Evolutionary conservation across 2,113 vertebrate species (phyloP).

Genomic region (Emydura subglobosa): DNA sequence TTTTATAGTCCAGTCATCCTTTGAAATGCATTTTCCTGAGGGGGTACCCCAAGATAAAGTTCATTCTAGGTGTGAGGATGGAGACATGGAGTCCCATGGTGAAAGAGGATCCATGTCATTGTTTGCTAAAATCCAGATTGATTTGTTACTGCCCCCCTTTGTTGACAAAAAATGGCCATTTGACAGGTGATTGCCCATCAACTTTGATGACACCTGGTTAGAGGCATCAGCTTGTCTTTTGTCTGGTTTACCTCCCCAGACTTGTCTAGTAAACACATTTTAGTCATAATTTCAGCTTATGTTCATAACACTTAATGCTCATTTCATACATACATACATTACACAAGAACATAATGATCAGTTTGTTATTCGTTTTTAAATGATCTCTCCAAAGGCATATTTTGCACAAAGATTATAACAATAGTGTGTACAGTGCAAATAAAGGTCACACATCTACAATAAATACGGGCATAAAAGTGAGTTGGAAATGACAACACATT

Average conservation of each 20-base stretch:
- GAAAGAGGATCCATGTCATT: background rate
- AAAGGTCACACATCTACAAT: constrained; percentile 46
- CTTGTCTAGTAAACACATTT: background rate
- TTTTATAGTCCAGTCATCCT: background rate
- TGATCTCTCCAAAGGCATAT: background rate
- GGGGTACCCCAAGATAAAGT: background rate
- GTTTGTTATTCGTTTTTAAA: background rate
- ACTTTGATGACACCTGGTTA: background rate
- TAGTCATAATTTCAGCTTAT: background rate
- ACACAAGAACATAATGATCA: background rate
- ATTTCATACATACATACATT: background rate
- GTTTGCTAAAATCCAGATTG: background rate
- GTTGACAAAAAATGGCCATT: background rate
- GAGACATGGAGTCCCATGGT: background rate
- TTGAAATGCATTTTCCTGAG: background rate
- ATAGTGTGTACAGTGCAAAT: background rate
- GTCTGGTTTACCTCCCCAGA: background rate
- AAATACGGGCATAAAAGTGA: constrained; percentile 61
- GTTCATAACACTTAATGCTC: background rate
- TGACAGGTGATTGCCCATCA: background rate
- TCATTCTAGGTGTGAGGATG: background rate
- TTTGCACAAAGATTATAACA: background rate
- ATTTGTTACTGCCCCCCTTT: background rate
- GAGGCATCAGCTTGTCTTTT: background rate
- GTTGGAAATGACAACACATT: constrained; percentile 65